These are phyloP conservation scores for Tympanuchus pallidicinctus DNA, from an alignment of 2,113 vertebrate species.

Conservation along the genomic window DNA sequence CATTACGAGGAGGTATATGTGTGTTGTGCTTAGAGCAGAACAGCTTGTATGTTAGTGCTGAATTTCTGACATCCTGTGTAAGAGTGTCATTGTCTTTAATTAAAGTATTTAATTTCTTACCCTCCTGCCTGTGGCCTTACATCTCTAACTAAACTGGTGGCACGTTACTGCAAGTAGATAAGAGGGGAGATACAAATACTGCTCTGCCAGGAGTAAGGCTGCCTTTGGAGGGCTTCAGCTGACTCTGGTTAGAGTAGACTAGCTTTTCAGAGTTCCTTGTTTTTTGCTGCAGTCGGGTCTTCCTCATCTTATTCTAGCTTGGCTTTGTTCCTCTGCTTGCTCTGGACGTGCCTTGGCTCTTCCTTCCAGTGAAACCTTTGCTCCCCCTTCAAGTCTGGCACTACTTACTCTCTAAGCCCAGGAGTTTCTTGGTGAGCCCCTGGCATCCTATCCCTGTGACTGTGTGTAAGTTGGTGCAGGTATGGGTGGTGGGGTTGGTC, in stretches of 20 bases:
- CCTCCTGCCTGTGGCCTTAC: neutral
- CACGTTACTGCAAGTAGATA: neutral
- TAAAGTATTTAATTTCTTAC: neutral
- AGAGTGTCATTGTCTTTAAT: neutral
- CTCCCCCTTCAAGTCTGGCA: neutral
- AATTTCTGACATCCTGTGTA: neutral
- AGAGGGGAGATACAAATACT: neutral
- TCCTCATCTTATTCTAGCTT: neutral
- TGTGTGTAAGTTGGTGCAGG: neutral
- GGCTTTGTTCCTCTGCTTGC: neutral
- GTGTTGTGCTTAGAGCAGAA: neutral
- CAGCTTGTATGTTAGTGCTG: neutral
- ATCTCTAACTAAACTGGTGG: neutral
- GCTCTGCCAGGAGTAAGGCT: neutral
- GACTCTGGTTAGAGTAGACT: neutral
- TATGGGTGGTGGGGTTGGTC: neutral
- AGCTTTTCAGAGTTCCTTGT: neutral
- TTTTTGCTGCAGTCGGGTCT: neutral
- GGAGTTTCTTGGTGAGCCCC: neutral
- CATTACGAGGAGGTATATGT: neutral
- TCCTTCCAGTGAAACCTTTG: neutral
- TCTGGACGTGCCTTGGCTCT: neutral
- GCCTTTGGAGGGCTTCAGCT: neutral
- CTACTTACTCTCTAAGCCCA: neutral
- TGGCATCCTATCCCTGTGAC: fast-evolving